Conservation (phyloP, 1,140 invertebrate species). For the Drosophila watanabei region DNA sequence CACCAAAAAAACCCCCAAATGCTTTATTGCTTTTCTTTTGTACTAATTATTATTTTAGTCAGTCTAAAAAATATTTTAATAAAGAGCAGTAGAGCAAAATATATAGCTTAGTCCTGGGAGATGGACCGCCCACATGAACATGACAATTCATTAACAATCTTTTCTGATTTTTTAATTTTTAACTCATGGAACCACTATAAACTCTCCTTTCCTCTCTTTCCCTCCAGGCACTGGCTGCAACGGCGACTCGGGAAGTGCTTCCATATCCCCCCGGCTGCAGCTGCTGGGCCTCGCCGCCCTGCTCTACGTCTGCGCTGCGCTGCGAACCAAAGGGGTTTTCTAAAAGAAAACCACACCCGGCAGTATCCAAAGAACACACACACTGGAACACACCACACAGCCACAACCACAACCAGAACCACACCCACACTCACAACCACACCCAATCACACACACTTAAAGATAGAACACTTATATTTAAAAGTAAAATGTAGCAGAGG, state of each 20-base stretch:
- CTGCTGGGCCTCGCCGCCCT: slow-evolving; percentile 56
- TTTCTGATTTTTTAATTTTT: background rate
- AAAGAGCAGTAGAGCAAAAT: slow-evolving; percentile 20
- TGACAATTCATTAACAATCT: slow-evolving; percentile 6
- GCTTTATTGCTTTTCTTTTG: slow-evolving; percentile 41
- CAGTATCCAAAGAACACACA: slow-evolving; percentile 42
- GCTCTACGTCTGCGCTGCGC: slow-evolving; percentile 54
- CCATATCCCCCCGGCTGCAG: slow-evolving; percentile 56
- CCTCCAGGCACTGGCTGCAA: slow-evolving; percentile 57
- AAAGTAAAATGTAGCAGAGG: slow-evolving; percentile 56
- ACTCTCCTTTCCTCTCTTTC: slow-evolving; percentile 11
- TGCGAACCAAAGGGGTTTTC: slow-evolving; percentile 68
- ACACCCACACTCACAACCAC: slow-evolving; percentile 23
- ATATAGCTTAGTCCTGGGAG: slow-evolving; percentile 12
- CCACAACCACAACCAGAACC: slow-evolving; percentile 30
- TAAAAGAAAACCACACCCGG: slow-evolving; percentile 68
- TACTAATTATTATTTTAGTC: slow-evolving; percentile 28
- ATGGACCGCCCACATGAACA: slow-evolving; percentile 42
- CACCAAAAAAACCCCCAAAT: slow-evolving; percentile 51
- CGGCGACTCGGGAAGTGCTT: slow-evolving; percentile 67
- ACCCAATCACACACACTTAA: slow-evolving; percentile 49
- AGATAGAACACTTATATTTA: slow-evolving; percentile 62
- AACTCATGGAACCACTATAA: background rate
- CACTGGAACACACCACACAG: slow-evolving; percentile 16
- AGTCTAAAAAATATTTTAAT: slow-evolving; percentile 4